These are phyloP conservation scores for Glareola pratincola DNA, from an alignment of 2,113 vertebrate genomes.

Conservation along the genomic window DNA sequence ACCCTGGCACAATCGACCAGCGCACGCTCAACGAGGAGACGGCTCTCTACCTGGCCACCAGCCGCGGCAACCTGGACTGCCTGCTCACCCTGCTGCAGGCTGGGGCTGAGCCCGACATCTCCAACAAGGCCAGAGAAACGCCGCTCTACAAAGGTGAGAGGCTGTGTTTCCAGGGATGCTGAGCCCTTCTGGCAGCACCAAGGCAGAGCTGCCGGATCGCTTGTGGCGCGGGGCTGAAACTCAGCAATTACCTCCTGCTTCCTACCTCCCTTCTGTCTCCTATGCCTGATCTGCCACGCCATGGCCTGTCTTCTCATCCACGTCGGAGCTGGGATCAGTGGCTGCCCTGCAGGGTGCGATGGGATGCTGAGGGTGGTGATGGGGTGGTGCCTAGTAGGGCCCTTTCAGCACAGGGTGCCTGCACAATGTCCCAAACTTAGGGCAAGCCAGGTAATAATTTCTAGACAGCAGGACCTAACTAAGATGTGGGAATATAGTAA, in stretches of 20 bases:
- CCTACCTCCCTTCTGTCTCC: not conserved
- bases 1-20: constrained; percentile 82
- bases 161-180: not conserved
- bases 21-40: constrained; percentile 83
- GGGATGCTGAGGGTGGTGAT: not conserved
- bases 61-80: constrained; percentile 74
- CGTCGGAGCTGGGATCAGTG: not conserved
- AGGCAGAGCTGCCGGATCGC: not conserved
- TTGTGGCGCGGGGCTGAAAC: not conserved
- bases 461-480: not conserved
- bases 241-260: not conserved
- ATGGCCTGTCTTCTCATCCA: not conserved
- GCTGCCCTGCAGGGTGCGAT: not conserved
- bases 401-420: not conserved
- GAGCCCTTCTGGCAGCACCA: not conserved
- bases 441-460: not conserved
- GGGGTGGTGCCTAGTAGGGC: not conserved
- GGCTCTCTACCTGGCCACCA: constrained; percentile 80
- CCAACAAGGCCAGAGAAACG: constrained; percentile 84
- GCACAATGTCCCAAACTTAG: not conserved
- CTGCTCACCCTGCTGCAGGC: constrained; percentile 79
- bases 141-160: constrained; percentile 88
- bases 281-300: not conserved
- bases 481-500: not conserved
- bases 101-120: constrained; percentile 83